Evolutionary conservation across 2,113 vertebrate species (phyloP).

Genomic region (Phylloscopus whistleri): DNA sequence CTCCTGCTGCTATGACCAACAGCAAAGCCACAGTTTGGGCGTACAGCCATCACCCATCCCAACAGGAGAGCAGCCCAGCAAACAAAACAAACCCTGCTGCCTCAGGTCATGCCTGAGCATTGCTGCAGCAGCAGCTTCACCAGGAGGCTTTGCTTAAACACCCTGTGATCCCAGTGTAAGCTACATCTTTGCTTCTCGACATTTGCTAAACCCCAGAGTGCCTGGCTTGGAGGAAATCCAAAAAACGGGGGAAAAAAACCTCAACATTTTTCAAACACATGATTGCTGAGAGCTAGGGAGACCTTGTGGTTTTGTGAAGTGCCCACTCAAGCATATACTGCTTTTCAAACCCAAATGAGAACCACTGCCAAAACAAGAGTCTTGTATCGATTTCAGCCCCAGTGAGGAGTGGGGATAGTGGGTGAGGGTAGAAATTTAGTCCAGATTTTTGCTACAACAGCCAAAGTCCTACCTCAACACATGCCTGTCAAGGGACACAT

Average conservation of each 20-base stretch:
- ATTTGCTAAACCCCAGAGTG: not conserved
- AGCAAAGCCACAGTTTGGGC: not conserved
- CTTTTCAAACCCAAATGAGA: not conserved
- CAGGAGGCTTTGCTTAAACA: not conserved
- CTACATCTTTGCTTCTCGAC: not conserved
- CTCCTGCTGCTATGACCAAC: not conserved
- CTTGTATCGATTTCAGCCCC: accelerated
- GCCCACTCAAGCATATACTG: not conserved
- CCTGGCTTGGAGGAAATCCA: not conserved
- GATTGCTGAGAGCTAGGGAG: not conserved
- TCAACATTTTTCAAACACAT: not conserved
- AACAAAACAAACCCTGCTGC: not conserved
- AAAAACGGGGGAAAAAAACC: accelerated
- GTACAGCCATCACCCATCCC: not conserved
- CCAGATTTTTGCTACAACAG: not conserved
- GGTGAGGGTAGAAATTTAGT: not conserved
- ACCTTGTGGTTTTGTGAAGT: not conserved
- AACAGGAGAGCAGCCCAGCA: not conserved
- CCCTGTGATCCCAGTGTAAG: not conserved
- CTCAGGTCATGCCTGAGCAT: not conserved
- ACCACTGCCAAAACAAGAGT: not conserved
- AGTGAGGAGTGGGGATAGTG: not conserved
- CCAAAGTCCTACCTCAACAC: not conserved
- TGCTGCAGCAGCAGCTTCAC: accelerated
- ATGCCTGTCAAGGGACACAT: not conserved